Evolutionary conservation across 2,888 invertebrate species (phyloP), one percentile per base, ranked within the genome.

Genomic region (Drosophila anceps): DNA sequence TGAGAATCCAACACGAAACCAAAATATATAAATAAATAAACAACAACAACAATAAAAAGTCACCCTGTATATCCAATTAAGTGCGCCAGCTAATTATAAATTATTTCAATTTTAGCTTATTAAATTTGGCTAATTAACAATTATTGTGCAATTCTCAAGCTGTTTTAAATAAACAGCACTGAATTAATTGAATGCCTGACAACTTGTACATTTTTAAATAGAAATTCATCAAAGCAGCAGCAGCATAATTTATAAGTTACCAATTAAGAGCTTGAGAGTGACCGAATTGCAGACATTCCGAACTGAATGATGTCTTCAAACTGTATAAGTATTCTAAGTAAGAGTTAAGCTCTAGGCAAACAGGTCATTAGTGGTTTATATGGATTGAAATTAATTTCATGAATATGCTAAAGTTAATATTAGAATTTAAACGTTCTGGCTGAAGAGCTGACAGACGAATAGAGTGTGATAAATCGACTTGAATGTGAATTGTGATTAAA

Each of bases 1-100:
- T 92, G 85, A 91, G 91, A 92, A 91, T 90, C 81, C 92, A 64
- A 70, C 72, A n/a, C 81, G 83, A 82, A 75, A 71, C 61, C 69
- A 53, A 60, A 33, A 35, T 44, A 15, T 15, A 41, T 24, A 24
- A 24, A 24, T 2, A 24, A 41, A 13, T 4, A 29, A 20, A 9
- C 4, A 46, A 4, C 1, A 27, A 13, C 43, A 27, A n/a, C 7
- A 5, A 4, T 4, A 51, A 46, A 39, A 8, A 66, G 2, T 20
- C 51, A 51, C 18, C 35, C 35, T 31, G 20, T 5, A 15, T 18
- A 66, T 6, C 33, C 7, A 61, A 51, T 67, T 51, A 59, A 15
- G 41, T 31, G 31, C n/a, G 50, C 18, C 41, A 46, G 18, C 13
- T 53, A 67, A 76, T 78, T 73, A 63, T 13, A 50, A 73, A 67